phyloP scores from a whole-genome alignment of 2,797 vertebrate species.

The Peromyscus attwateri region DNA sequence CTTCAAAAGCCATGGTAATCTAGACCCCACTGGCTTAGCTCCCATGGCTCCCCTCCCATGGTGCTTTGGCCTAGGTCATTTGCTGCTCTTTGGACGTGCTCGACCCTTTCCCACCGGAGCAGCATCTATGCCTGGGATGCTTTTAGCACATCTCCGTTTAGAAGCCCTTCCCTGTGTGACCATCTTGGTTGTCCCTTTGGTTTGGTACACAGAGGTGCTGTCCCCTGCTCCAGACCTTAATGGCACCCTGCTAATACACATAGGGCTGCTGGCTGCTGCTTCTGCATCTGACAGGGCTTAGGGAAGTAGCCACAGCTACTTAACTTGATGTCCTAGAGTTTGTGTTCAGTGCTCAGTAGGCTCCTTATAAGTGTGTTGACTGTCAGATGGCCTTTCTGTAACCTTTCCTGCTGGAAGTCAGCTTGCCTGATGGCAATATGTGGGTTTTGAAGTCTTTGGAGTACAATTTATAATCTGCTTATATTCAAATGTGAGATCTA shows the following conservation, averaged over 20 bases:
- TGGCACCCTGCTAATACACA: background rate
- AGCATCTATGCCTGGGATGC: background rate
- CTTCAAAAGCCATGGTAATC: background rate
- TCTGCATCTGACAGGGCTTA: background rate
- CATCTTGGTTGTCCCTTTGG: background rate
- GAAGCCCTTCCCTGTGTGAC: background rate
- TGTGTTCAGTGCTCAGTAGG: background rate
- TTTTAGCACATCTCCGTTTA: background rate
- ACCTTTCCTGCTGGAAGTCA: constrained; percentile 16
- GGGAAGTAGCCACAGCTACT: background rate
- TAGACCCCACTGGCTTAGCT: background rate
- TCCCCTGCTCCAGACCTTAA: background rate
- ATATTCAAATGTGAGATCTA: constrained; percentile 63
- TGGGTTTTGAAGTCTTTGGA: constrained; percentile 63
- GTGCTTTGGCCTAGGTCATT: background rate
- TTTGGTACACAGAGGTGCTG: background rate
- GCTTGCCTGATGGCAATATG: background rate
- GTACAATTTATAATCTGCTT: constrained; percentile 65
- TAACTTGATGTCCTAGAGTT: background rate
- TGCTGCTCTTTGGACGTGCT: background rate
- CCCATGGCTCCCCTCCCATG: background rate
- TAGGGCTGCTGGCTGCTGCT: background rate
- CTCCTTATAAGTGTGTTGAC: background rate
- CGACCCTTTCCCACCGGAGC: background rate
- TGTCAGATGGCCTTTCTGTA: constrained; percentile 32